A percentile compares a stretch with the other conserved stretches of the same genome.
phyloP scores from a whole-genome alignment of 2,888 invertebrate species.

The Idaea dimidiata region DNA sequence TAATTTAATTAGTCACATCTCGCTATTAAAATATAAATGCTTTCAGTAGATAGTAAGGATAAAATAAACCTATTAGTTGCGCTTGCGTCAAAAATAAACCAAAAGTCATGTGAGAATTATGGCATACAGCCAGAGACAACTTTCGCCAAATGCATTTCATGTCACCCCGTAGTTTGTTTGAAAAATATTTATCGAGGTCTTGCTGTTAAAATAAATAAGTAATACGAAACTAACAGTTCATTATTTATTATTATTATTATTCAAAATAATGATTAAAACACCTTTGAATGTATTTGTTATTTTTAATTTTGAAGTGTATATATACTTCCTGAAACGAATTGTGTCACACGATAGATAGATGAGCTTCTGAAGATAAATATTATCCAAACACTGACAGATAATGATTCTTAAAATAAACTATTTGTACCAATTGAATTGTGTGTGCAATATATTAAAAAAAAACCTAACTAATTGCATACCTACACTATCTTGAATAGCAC shows the following conservation, averaged over 20 bases:
- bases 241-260: not conserved
- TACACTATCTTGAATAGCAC: not conserved
- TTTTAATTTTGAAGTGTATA: too few species aligned
- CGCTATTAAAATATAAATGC: not conserved
- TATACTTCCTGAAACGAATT: not conserved
- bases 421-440: not conserved
- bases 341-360: not conserved
- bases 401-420: not conserved
- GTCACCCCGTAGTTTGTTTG: conserved; percentile 7
- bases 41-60: not conserved
- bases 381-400: not conserved
- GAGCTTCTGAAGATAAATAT: not conserved
- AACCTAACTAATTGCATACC: not conserved
- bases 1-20: not conserved
- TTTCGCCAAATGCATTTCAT: conserved; percentile 26
- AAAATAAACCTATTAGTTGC: not conserved
- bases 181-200: conserved; percentile 21
- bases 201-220: conserved; percentile 6
- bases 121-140: conserved; percentile 22
- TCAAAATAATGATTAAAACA: not conserved
- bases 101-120: conserved; percentile 22
- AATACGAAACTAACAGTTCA: not conserved
- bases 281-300: not conserved
- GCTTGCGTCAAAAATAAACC: conserved; percentile 19
- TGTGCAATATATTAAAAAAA: not conserved